Conservation (phyloP, 2,797 vertebrate genomes). For the Sternarchorhynchus goeldii region DNA sequence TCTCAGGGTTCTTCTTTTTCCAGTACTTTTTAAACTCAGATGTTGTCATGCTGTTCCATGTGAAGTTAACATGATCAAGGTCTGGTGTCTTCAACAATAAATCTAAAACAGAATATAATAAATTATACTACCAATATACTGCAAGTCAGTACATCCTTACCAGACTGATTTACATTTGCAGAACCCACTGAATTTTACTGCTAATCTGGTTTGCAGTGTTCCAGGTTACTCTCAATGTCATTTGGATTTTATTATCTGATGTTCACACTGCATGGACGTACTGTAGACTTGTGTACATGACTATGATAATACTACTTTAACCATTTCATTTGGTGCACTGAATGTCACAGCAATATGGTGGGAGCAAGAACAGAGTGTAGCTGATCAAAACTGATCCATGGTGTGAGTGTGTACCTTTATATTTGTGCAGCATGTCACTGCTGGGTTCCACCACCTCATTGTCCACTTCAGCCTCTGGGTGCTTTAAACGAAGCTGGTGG, state of each 20-base stretch:
- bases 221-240: no score
- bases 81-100: slow-evolving; percentile 77
- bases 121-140: no score
- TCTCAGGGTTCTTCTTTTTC: slow-evolving; percentile 37
- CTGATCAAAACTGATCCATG: neutral
- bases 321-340: no score
- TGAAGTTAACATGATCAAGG: slow-evolving; percentile 77
- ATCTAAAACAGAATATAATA: slow-evolving; percentile 55
- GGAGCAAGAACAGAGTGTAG: no score
- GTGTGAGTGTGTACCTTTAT: slow-evolving; percentile 78
- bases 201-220: no score
- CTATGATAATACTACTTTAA: no score
- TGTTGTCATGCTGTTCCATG: slow-evolving; percentile 80
- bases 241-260: no score
- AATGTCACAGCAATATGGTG: no score
- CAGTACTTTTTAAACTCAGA: slow-evolving; percentile 69
- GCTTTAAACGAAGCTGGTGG: slow-evolving; percentile 77
- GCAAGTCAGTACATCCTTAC: neutral
- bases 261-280: no score
- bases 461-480: slow-evolving; percentile 78
- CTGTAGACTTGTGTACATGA: neutral
- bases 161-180: no score
- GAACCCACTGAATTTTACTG: no score
- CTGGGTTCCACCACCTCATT: slow-evolving; percentile 90
- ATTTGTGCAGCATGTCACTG: slow-evolving; percentile 82